phyloP scores from a whole-genome alignment of 2,888 invertebrate species.

The Rhingia campestris region DNA sequence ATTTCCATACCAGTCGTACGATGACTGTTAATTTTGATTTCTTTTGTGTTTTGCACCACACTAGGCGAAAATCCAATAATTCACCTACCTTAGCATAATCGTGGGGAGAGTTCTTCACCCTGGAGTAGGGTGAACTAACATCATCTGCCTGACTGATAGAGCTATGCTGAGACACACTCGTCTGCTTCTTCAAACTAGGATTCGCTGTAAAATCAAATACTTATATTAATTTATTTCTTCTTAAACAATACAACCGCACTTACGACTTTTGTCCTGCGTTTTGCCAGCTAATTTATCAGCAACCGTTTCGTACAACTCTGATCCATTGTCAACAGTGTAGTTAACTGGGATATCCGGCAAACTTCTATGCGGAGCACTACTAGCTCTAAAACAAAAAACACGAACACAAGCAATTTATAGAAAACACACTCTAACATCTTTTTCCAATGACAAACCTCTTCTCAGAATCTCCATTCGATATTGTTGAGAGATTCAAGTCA shows the following conservation, averaged over 20 bases:
- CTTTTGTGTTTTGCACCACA: no score
- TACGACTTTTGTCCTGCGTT: slow-evolving; percentile 81
- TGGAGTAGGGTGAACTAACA: slow-evolving; percentile 86
- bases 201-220: slow-evolving; percentile 76
- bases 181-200: slow-evolving; percentile 82
- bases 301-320: slow-evolving; percentile 93
- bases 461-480: slow-evolving; percentile 81
- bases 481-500: slow-evolving; percentile 80
- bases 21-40: no score
- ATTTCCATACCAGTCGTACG: no score
- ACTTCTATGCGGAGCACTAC: slow-evolving; percentile 87
- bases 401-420: neutral
- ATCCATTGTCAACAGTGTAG: slow-evolving; percentile 88
- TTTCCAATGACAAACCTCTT: slow-evolving; percentile 77
- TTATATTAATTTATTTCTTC: neutral
- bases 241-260: slow-evolving; percentile 43
- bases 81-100: slow-evolving; percentile 85
- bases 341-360: slow-evolving; percentile 92
- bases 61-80: neutral
- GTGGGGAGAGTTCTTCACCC: slow-evolving; percentile 86
- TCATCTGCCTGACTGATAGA: slow-evolving; percentile 85
- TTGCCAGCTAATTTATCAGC: slow-evolving; percentile 84
- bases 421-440: slow-evolving; percentile 4
- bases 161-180: slow-evolving; percentile 86
- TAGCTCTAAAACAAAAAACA: slow-evolving; percentile 78